Evolutionary conservation across 1,140 invertebrate genomes (phyloP).

Genomic region (Achatina immaculata): DNA sequence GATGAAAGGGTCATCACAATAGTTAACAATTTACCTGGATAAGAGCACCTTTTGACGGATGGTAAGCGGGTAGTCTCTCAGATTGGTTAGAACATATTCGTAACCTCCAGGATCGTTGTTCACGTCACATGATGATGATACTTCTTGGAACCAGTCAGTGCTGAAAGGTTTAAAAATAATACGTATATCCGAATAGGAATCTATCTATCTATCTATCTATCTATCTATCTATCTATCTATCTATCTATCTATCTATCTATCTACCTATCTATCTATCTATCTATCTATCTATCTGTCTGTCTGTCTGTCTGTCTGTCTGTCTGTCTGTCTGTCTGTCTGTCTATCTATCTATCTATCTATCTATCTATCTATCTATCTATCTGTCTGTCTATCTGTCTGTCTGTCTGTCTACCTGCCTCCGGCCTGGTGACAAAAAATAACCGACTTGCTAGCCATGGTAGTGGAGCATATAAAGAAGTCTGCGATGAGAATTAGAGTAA

Average conservation of each 20-base stretch:
- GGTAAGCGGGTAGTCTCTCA: not conserved
- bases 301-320: slow-evolving; percentile 3
- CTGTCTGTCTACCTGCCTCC: no score
- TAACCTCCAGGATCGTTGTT: not conserved
- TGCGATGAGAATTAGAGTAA: no score
- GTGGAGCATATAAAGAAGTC: no score
- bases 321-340: not conserved
- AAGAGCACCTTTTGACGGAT: not conserved
- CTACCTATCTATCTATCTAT: slow-evolving; percentile 17
- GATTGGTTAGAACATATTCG: not conserved
- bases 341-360: slow-evolving; percentile 8
- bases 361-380: not conserved
- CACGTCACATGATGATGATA: no score
- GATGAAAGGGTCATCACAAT: not conserved
- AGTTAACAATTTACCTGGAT: not conserved
- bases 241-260: slow-evolving; percentile 19
- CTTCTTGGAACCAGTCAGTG: not conserved
- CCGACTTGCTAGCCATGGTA: no score
- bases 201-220: slow-evolving; percentile 18
- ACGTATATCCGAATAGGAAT: no score
- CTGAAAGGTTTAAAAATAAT: not conserved
- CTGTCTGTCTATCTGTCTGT: not conserved
- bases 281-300: slow-evolving; percentile 11
- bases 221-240: slow-evolving; percentile 20
- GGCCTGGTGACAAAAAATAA: no score